Conservation (phyloP, 2,113 vertebrate species). For the Brachyhypopomus occidentalis region DNA sequence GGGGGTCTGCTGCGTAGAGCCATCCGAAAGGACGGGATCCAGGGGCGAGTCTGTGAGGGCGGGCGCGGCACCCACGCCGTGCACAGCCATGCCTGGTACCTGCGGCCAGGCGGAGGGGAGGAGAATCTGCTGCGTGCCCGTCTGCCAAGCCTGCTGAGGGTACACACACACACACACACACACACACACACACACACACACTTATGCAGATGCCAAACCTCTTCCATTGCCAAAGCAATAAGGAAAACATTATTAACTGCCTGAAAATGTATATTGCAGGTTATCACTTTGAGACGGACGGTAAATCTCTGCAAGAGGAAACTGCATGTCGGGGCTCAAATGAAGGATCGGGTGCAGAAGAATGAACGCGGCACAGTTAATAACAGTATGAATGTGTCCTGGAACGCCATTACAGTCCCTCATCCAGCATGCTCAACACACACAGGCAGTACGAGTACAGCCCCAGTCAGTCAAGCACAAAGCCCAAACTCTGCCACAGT, state of each 20-base stretch:
- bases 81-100: constrained; percentile 91
- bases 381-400: constrained; percentile 13
- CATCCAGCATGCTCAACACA: constrained; percentile 33
- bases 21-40: constrained; percentile 79
- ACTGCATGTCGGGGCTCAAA: background rate
- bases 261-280: background rate
- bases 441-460: constrained; percentile 14
- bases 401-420: background rate
- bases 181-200: constrained; percentile 21
- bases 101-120: constrained; percentile 97
- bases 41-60: constrained; percentile 75
- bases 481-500: constrained; percentile 8
- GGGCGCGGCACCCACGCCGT: constrained; percentile 84
- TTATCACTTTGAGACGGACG: background rate
- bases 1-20: constrained; percentile 81
- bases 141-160: constrained; percentile 93
- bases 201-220: background rate
- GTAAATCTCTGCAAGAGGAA: constrained; percentile 12
- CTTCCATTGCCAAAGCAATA: background rate
- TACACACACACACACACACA: constrained; percentile 17
- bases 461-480: constrained; percentile 31
- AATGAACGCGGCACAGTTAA: constrained; percentile 7
- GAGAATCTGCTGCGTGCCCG: constrained; percentile 95
- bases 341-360: background rate
- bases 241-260: background rate